Base-by-base conservation (phyloP, 2,888 invertebrate species). In the Zelleria hepariella region DNA sequence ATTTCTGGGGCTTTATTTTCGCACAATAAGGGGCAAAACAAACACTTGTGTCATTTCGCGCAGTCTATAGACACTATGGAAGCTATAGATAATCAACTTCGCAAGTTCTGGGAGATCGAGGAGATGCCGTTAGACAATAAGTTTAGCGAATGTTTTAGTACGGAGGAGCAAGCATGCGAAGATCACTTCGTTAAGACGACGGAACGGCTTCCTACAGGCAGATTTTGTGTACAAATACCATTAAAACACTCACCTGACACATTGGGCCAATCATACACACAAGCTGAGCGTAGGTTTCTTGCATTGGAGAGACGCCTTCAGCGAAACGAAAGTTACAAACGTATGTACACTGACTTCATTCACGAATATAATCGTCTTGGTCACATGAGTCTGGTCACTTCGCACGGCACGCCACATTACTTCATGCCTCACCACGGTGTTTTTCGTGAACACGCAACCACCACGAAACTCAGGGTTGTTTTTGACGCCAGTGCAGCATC, bases 391-490 rank as follows among this genome's bases (percentile, higher is more conserved):
- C 63, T 51, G 59, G 61, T 62, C 47, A 53, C 21, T 4, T 25
- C 57, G 25, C 63, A 52, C 52, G 23, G 23, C 5, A 21, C 7
- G 3, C 48, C 47, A 3, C n/a, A 21, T 6, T 57, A 58, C 18
- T 49, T 49, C n/a, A 15, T 54, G 18, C 60, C 64, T 4, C 62
- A 64, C 54, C 60, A 63, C 51, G 60, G 61, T 21, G 59, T 61
- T 1, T 23, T 58, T 6, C 58, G 59, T 1, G 59, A 59, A 3
- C 55, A 58, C 8, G 60, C 61, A 55, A 59, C 54, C 18, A 60
- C 52, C 0, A 63, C 61, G 0, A 60, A 61, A 47, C 26, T 63
- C 0, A 57, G 72, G 20, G 71, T 73, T 0, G 73, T 75, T 0
- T 72, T 72, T 63, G 69, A 74, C 53, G 21, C 60, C 15, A 58